Evolutionary conservation across 2,797 vertebrate species (phyloP), one percentile per base, ranked within the genome.

Genomic region (Florisuga fusca): DNA sequence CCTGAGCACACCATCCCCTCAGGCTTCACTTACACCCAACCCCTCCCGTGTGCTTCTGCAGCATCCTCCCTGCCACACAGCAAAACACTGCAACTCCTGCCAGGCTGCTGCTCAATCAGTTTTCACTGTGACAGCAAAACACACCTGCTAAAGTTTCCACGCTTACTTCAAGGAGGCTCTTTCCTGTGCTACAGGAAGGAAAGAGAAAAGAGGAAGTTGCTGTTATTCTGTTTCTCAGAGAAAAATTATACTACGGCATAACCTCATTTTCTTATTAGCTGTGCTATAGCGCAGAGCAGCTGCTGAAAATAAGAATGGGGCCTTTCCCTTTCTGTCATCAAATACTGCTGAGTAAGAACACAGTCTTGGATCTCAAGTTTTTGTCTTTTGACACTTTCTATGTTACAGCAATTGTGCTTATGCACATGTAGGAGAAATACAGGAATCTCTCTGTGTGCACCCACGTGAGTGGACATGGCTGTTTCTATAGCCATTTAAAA

Each of bases 91-190:
- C 14, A 71, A 23, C 31, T 73, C 58, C 71, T 57, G 51, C 45
- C 34, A 73, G 45, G 1, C 0, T n/a, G 22, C n/a, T 16, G 1
- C 45, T 83, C 51, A 63, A 50, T 53, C 20, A 19, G 16, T 57
- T 54, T 92, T 67, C 55, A 81, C 18, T 27, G 34, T 62, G 55
- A 69, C 29, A 62, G 64, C 16, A 90, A 94, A 18, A 94, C 96
- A 29, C 89, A 98, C 98, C 98, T 94, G 97, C 93, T 75, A 97
- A 80, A 61, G 93, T 75, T 81, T 66, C 90, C 94, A 86, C 3
- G 54, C 77, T 97, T 6, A 18, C 17, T 73, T 95, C 92, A 68
- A 68, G 85, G 22, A 87, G 54, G 54, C 50, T 61, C 11, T 62
- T 82, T 78, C 93, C 81, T 33, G 73, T 74, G 87, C 98, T 98